phyloP scores from a whole-genome alignment of 2,888 invertebrate genomes.

The Arrhopalites spinosus region DNA sequence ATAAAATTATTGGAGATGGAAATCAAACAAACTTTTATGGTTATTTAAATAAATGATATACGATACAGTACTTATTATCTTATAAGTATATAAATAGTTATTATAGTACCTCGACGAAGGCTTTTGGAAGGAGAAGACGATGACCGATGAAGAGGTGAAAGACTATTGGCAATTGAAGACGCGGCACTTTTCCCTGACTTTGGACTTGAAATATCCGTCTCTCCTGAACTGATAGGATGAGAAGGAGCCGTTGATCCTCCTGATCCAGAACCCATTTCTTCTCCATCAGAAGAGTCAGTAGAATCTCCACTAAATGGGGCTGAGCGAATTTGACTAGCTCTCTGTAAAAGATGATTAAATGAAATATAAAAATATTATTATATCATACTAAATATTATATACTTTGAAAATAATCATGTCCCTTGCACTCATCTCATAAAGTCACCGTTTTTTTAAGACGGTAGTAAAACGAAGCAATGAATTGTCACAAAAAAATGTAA shows the following conservation, averaged over 20 bases:
- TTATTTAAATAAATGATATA: not conserved
- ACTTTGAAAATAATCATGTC: not conserved
- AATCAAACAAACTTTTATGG: not conserved
- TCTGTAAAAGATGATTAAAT: slow-evolving; percentile 61
- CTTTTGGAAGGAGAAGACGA: slow-evolving; percentile 57
- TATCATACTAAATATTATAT: too few species aligned
- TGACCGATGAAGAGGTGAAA: slow-evolving; percentile 56
- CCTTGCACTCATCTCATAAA: not conserved
- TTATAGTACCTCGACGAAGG: slow-evolving; percentile 54
- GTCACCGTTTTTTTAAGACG: not conserved
- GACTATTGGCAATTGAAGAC: slow-evolving; percentile 57
- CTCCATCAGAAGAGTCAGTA: slow-evolving; percentile 90
- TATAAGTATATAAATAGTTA: not conserved
- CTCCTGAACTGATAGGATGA: slow-evolving; percentile 58
- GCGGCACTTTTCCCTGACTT: slow-evolving; percentile 56
- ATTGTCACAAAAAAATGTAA: not conserved
- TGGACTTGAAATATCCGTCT: slow-evolving; percentile 65
- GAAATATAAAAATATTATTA: too few species aligned
- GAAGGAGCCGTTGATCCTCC: slow-evolving; percentile 57
- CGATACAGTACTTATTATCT: too few species aligned
- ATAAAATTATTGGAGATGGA: not conserved
- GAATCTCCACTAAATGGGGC: slow-evolving; percentile 96
- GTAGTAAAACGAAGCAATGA: not conserved
- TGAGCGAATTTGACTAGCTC: slow-evolving; percentile 93
- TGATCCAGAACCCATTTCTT: slow-evolving; percentile 67